Conservation (phyloP, 2,888 invertebrate species). For the Dasysyrphus albostriatus region DNA sequence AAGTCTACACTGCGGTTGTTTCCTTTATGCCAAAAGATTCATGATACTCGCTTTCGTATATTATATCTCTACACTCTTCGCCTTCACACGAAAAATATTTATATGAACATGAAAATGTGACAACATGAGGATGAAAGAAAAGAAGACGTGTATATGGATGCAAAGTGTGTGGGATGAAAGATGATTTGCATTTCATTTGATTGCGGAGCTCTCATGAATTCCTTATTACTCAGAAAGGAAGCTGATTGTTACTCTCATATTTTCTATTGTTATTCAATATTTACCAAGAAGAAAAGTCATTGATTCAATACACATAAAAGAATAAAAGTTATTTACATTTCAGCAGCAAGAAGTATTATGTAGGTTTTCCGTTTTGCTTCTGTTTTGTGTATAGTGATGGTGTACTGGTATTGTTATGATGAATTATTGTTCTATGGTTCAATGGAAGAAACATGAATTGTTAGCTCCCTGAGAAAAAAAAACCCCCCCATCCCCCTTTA, state of each 20-base stretch:
- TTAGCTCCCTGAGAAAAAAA: background rate
- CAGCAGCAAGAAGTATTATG: background rate
- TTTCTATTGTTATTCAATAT: slow-evolving; percentile 52
- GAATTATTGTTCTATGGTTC: background rate
- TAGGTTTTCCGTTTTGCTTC: background rate
- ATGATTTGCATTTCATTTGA: slow-evolving; percentile 61
- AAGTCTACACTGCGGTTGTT: slow-evolving; percentile 4
- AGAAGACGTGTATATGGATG: background rate
- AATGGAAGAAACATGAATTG: background rate
- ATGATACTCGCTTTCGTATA: background rate
- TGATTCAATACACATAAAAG: slow-evolving; percentile 34
- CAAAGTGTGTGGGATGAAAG: background rate
- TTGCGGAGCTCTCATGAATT: slow-evolving; percentile 56
- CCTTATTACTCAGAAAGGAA: slow-evolving; percentile 49
- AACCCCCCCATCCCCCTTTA: too few species aligned
- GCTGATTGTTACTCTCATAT: slow-evolving; percentile 46
- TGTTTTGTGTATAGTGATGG: background rate
- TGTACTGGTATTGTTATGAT: background rate
- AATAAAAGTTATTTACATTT: slow-evolving; percentile 33
- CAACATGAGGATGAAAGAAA: slow-evolving; percentile 34
- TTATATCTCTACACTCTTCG: background rate
- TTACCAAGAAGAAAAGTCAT: slow-evolving; percentile 32
- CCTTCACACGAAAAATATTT: slow-evolving; percentile 9
- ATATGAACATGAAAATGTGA: slow-evolving; percentile 34
- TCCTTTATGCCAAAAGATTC: background rate